A percentile compares a stretch with the other conserved stretches of the same genome.
These are phyloP conservation scores for Eristalinus sepulchralis DNA, from an alignment of 2,888 invertebrate species.

Conservation along the genomic window DNA sequence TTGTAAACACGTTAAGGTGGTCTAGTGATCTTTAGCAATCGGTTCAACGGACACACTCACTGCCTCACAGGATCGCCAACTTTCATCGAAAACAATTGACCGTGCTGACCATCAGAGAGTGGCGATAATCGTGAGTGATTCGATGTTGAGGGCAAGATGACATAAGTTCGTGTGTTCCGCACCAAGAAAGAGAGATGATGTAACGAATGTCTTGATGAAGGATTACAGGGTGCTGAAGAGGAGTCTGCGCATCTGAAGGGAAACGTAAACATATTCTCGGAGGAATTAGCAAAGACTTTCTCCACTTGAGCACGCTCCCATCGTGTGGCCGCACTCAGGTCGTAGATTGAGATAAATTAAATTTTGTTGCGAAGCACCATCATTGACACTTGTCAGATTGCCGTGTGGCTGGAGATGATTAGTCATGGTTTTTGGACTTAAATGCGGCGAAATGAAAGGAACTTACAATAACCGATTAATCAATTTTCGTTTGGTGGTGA, in stretches of 20 bases:
- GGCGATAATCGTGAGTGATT: background rate
- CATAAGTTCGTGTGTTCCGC: background rate
- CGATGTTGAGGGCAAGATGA: background rate
- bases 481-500: background rate
- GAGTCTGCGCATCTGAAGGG: background rate
- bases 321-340: background rate
- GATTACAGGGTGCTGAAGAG: background rate
- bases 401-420: background rate
- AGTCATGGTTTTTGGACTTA: background rate
- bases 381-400: background rate
- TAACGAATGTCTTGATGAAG: background rate
- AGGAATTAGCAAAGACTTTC: background rate
- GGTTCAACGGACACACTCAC: conserved; percentile 13
- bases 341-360: background rate
- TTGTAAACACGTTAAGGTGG: conserved; percentile 1
- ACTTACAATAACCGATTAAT: background rate
- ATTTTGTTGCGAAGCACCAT: background rate
- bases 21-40: background rate
- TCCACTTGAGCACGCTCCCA: background rate
- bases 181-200: background rate
- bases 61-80: background rate
- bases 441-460: background rate
- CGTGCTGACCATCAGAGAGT: conserved; percentile 9
- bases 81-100: background rate
- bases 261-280: background rate